Evolutionary conservation across 2,888 invertebrate species (phyloP), one percentile per base, ranked within the genome.

Genomic region (Epistrophe grossulariae): DNA sequence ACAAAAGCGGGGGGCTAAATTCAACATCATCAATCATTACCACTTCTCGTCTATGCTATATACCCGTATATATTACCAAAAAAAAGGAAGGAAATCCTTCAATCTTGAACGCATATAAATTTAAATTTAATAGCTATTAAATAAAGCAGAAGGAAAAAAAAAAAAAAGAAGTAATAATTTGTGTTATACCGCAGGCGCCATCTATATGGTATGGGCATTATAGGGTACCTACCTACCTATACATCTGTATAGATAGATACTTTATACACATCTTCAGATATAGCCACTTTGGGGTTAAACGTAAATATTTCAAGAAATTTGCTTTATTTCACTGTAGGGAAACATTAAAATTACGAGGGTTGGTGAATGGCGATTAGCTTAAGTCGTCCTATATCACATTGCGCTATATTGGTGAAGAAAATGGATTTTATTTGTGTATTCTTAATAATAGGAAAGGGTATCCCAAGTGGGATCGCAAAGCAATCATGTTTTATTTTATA

Each of bases 281-380:
- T 35, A 7, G 35, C 66, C 66, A 62, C 70, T 55, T 70, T 68
- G 59, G 68, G 73, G 60, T 60, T 60, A 43, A 57, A 35, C 19
- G 50, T 70, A 40, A 17, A 60, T 60, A 70, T 62, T 82, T 50
- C 13, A 64, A 72, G 72, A 78, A 66, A 59, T 83, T 73, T 73
- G 60, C 52, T 74, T 83, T 71, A 79, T 84, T 79, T 55, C 43
- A 74, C 83, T 79, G 70, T 50, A n/a, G 83, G 79, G 79, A 79
- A 70, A 64, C 55, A 74, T 84, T 79, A 84, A 79, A 79, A 74
- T 59, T 71, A 84, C 79, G 70, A 79, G 48, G 62, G 62, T 50
- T 78, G 15, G 55, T 79, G 79, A 84, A 79, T 74, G 74, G 74
- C 79, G 83, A 84, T 84, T 79, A 79, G 74, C 79, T 79, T 71